Conservation (phyloP, 2,888 invertebrate species). For the Calliphora vomitoria region DNA sequence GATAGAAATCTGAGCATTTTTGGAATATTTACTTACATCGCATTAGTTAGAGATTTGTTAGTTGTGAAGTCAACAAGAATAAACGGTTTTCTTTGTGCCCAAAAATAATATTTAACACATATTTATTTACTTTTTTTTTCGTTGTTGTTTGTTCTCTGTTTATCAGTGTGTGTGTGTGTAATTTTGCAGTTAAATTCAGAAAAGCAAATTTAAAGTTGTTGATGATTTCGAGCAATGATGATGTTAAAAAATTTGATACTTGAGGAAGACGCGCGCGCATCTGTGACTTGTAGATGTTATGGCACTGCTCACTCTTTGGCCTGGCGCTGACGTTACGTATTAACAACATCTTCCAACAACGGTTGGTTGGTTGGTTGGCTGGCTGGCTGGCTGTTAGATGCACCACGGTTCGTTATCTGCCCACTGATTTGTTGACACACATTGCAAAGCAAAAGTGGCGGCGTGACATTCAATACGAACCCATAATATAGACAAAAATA, state of each 20-base stretch:
- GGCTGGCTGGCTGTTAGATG: slow-evolving; percentile 41
- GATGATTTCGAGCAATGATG: slow-evolving; percentile 17
- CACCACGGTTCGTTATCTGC: slow-evolving; percentile 64
- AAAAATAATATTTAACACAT: slow-evolving; percentile 29
- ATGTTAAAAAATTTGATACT: slow-evolving; percentile 1
- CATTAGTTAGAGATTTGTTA: slow-evolving; percentile 47
- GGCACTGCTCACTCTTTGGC: slow-evolving; percentile 39
- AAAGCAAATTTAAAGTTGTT: slow-evolving; percentile 8
- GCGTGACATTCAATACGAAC: slow-evolving; percentile 57
- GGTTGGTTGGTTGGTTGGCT: slow-evolving; percentile 52
- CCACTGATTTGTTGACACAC: slow-evolving; percentile 67
- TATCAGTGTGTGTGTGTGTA: not conserved
- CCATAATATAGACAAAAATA: slow-evolving; percentile 30
- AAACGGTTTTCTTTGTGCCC: slow-evolving; percentile 17
- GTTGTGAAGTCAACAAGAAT: slow-evolving; percentile 31
- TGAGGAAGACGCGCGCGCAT: slow-evolving; percentile 59
- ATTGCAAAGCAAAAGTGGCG: slow-evolving; percentile 60
- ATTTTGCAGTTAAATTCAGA: slow-evolving; percentile 8
- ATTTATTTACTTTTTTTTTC: not conserved
- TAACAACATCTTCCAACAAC: slow-evolving; percentile 41
- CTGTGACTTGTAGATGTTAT: slow-evolving; percentile 36
- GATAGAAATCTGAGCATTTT: not conserved
- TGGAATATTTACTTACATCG: not conserved
- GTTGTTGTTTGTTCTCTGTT: not conserved
- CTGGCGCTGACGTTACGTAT: not conserved